Conservation (phyloP, 2,113 vertebrate species). For the Geococcyx californianus region DNA sequence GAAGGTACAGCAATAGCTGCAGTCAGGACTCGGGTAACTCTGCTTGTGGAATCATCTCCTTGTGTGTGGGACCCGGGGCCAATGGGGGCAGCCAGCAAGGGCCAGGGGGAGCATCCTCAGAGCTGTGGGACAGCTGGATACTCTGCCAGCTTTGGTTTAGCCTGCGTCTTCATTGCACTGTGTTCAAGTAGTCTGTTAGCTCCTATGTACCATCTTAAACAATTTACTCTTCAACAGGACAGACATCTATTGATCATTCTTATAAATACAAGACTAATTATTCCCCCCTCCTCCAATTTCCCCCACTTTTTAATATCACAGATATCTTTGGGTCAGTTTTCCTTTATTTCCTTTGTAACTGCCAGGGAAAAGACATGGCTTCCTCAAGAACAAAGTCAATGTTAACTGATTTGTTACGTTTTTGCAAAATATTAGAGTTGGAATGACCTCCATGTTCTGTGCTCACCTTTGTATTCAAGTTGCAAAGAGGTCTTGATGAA, state of each 20-base stretch:
- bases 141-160: not conserved
- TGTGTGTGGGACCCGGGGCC: accelerated
- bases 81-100: too few species aligned
- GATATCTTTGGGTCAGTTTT: accelerated
- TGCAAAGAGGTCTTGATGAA: not conserved
- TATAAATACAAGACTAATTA: not conserved
- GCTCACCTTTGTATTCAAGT: not conserved
- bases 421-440: not conserved
- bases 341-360: not conserved
- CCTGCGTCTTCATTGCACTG: not conserved
- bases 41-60: not conserved
- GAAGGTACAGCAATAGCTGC: not conserved
- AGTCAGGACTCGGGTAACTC: not conserved
- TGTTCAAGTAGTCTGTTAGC: not conserved
- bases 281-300: not conserved
- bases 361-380: not conserved
- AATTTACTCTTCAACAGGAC: not conserved
- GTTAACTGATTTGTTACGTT: not conserved
- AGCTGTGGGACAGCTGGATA: not conserved
- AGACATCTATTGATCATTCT: not conserved
- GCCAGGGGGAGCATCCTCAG: not conserved
- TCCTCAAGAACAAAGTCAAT: not conserved
- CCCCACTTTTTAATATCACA: not conserved
- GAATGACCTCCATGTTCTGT: not conserved
- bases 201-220: not conserved